phyloP scores from a whole-genome alignment of 2,113 vertebrate genomes.

The Otus sunia region DNA sequence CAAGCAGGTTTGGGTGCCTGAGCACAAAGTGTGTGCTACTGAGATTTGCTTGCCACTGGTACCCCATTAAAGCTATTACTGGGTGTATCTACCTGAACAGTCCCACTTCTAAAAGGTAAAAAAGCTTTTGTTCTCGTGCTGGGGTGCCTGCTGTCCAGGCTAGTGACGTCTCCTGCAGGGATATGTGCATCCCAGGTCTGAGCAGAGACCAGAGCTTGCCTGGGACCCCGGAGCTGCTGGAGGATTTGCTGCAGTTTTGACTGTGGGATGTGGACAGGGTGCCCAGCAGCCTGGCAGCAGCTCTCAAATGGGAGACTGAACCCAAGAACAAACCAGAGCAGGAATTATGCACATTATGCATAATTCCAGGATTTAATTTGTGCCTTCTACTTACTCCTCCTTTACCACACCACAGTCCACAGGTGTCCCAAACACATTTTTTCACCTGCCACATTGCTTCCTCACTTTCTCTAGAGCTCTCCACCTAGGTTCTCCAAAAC shows the following conservation, averaged over 20 bases:
- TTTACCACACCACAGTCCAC: not conserved
- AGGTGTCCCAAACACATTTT: not conserved
- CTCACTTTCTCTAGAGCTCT: not conserved
- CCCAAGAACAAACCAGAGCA: not conserved
- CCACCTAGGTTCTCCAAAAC: not conserved
- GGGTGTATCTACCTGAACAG: not conserved
- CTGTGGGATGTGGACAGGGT: not conserved
- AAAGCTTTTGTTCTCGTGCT: not conserved
- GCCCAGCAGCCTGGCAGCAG: not conserved
- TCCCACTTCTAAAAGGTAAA: not conserved
- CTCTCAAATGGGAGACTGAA: not conserved
- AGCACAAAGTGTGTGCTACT: not conserved
- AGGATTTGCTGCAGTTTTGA: not conserved
- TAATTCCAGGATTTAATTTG: not conserved
- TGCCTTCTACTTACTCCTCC: not conserved
- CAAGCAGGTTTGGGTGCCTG: not conserved
- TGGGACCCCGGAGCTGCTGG: not conserved
- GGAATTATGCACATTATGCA: not conserved
- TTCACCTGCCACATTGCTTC: not conserved
- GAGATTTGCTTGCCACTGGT: not conserved
- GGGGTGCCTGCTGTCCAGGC: not conserved
- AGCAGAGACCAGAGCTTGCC: not conserved
- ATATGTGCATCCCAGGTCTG: not conserved
- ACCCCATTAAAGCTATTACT: not conserved
- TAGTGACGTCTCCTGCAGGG: not conserved